Evolutionary conservation across 2,113 vertebrate species (phyloP).

Genomic region (Eonycteris spelaea): DNA sequence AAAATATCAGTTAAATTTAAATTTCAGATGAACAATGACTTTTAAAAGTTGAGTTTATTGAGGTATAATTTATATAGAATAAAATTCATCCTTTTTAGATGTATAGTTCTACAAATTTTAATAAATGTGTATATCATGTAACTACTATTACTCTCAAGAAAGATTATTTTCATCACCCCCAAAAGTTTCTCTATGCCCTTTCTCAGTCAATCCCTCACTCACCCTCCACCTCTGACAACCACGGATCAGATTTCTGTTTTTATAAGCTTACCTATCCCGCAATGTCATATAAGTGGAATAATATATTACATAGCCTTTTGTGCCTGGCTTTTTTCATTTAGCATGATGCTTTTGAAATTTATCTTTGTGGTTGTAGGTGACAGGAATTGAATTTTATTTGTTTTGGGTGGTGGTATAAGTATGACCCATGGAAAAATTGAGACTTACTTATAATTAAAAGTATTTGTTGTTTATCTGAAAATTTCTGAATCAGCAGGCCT

Average conservation of each 20-base stretch:
- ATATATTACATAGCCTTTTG: neutral
- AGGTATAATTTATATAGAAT: neutral
- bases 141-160: neutral
- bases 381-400: neutral
- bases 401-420: neutral
- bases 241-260: neutral
- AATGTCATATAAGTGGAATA: neutral
- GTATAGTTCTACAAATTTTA: neutral
- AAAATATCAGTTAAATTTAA: conserved; percentile 24
- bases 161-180: neutral
- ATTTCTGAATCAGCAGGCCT: neutral
- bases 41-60: neutral
- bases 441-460: neutral
- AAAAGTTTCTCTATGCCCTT: neutral
- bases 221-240: neutral
- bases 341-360: neutral
- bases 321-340: neutral
- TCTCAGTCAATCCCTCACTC: neutral
- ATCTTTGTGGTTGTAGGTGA: neutral
- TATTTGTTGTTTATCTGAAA: neutral
- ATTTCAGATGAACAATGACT: neutral
- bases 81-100: neutral
- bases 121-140: neutral
- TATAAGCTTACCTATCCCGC: neutral
- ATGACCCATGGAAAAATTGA: neutral